Percentiles rank a stretch among this genome's conserved stretches.
Conservation (phyloP, 2,113 vertebrate genomes). For the Orthonyx spaldingii region DNA sequence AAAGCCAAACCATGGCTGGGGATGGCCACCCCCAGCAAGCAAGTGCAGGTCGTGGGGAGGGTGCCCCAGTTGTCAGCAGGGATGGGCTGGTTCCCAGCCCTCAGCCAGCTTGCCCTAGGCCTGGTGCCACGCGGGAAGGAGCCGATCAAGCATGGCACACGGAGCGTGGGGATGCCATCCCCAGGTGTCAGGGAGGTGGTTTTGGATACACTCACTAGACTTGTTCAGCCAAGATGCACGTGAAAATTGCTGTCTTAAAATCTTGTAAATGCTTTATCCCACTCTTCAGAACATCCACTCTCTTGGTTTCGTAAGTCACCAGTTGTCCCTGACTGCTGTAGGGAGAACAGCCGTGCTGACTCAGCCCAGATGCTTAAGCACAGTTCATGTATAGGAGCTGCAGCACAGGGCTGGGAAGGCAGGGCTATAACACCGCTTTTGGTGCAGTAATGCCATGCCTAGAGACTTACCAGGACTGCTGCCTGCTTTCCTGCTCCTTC, state of each 20-base stretch:
- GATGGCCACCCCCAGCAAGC: background rate
- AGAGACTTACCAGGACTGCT: background rate
- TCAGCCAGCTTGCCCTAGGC: background rate
- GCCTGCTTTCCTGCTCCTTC: background rate
- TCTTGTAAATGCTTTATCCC: background rate
- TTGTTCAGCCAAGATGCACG: background rate
- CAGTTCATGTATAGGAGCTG: background rate
- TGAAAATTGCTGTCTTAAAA: background rate
- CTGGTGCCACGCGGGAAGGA: background rate
- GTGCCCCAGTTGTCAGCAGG: background rate
- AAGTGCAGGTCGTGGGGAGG: background rate
- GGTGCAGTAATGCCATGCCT: background rate
- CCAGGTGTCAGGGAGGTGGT: rapidly evolving
- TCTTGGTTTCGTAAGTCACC: background rate
- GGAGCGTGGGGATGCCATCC: rapidly evolving
- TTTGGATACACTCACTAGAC: rapidly evolving
- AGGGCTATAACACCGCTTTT: background rate
- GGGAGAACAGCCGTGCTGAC: background rate
- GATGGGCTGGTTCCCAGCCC: background rate
- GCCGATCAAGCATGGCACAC: rapidly evolving
- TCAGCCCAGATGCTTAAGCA: background rate
- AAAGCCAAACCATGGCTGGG: background rate
- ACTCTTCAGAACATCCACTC: background rate
- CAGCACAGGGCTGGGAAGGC: background rate
- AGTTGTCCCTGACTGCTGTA: background rate